A percentile compares a stretch with the other conserved stretches of the same genome.
Conservation (phyloP, 2,113 vertebrate species). For the Scatophagus argus region DNA sequence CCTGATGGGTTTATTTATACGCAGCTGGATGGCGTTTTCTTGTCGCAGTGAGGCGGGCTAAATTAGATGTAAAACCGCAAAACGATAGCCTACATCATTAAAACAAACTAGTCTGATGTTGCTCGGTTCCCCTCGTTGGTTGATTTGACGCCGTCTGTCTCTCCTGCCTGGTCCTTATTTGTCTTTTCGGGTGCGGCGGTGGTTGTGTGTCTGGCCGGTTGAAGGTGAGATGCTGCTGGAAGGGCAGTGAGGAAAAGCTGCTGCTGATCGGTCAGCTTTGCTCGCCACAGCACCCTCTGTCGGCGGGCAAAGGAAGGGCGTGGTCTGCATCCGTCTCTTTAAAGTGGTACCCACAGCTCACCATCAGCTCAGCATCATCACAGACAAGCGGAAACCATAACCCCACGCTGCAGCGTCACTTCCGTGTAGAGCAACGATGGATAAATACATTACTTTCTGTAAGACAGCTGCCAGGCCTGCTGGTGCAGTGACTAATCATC, state of each 20-base stretch:
- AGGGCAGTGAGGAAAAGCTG: conserved; percentile 72
- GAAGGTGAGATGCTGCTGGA: conserved; percentile 81
- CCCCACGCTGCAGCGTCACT: conserved; percentile 31
- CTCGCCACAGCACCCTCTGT: conserved; percentile 60
- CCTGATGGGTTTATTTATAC: conserved; percentile 24
- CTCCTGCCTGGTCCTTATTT: background rate
- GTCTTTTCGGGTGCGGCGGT: conserved; percentile 34
- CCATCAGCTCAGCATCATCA: conserved; percentile 21
- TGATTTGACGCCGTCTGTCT: background rate
- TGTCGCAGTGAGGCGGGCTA: conserved; percentile 74
- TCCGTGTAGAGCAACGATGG: background rate
- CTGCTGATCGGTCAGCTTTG: conserved; percentile 32
- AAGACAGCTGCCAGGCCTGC: background rate
- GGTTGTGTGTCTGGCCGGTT: conserved; percentile 59
- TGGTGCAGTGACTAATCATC: conserved; percentile 23
- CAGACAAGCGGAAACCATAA: conserved; percentile 19
- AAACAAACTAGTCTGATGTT: background rate
- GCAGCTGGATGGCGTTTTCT: conserved; percentile 56
- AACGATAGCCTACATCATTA: conserved; percentile 73
- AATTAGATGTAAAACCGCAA: conserved; percentile 53
- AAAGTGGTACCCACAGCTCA: conserved; percentile 73
- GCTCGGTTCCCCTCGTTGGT: background rate
- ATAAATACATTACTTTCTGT: background rate
- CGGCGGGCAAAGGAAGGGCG: conserved; percentile 64
- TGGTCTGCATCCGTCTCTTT: conserved; percentile 76